Percentiles rank a stretch among this genome's conserved stretches.
phyloP scores from a whole-genome alignment of 2,113 vertebrate genomes.

The Aegithalos caudatus region DNA sequence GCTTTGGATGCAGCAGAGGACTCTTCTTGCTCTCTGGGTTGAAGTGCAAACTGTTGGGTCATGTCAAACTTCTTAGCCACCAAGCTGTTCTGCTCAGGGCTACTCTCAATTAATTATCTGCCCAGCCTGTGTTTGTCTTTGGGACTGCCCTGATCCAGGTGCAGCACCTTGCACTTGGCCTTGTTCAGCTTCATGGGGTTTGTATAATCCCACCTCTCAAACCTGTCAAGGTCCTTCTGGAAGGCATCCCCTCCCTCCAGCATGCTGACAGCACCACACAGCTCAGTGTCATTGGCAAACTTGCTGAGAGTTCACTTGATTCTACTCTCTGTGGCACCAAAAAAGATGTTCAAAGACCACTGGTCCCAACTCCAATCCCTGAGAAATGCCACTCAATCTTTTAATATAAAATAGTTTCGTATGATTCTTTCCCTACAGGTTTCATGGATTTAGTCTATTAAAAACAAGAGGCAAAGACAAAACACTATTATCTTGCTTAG shows the following conservation, averaged over 20 bases:
- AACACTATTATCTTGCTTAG: background rate
- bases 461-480: background rate
- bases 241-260: background rate
- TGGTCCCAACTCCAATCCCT: background rate
- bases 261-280: background rate
- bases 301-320: rapidly evolving
- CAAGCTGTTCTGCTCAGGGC: background rate
- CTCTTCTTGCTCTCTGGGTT: background rate
- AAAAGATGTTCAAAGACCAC: background rate
- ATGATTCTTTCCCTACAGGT: background rate
- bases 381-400: background rate
- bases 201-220: background rate
- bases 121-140: background rate
- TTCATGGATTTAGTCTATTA: background rate
- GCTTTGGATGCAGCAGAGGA: background rate
- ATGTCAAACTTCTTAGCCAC: background rate
- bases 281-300: background rate
- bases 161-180: background rate
- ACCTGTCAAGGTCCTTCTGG: background rate
- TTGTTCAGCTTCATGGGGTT: background rate
- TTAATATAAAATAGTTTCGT: background rate
- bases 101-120: background rate
- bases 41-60: background rate
- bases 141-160: background rate
- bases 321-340: background rate